Conservation (phyloP, 2,113 vertebrate genomes). For the Steatornis caripensis region DNA sequence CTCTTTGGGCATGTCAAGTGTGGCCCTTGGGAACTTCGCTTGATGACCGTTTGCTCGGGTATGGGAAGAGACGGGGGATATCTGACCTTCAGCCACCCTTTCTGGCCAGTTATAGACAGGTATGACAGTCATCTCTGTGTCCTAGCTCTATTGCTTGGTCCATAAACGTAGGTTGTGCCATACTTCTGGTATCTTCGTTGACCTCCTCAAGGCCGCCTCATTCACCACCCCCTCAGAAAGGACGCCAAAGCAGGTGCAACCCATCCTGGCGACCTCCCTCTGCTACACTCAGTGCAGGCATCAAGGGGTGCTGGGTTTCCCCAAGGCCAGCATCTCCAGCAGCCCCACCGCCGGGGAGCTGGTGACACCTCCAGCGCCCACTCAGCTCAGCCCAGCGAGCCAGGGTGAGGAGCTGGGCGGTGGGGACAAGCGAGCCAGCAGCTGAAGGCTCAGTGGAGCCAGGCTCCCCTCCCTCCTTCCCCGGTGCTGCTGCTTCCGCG, state of each 20-base stretch:
- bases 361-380: rapidly evolving
- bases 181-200: not conserved
- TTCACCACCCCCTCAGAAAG: not conserved
- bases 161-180: rapidly evolving
- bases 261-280: not conserved
- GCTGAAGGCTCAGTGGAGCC: not conserved
- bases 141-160: not conserved
- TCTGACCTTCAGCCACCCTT: not conserved
- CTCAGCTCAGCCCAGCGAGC: not conserved
- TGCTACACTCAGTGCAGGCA: not conserved
- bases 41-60: not conserved
- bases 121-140: too few species aligned
- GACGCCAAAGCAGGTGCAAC: not conserved
- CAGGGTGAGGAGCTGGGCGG: not conserved
- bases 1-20: not conserved
- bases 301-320: not conserved
- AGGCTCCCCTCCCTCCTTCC: not conserved
- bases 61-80: too few species aligned
- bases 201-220: not conserved
- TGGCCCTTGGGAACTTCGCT: not conserved
- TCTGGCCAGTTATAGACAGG: not conserved
- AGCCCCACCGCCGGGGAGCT: rapidly evolving
- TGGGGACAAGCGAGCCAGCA: conserved; percentile 6
- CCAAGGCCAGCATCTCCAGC: not conserved
- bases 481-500: not conserved